These are phyloP conservation scores for Lithobates pipiens DNA, from an alignment of 2,797 vertebrate species.

Conservation along the genomic window DNA sequence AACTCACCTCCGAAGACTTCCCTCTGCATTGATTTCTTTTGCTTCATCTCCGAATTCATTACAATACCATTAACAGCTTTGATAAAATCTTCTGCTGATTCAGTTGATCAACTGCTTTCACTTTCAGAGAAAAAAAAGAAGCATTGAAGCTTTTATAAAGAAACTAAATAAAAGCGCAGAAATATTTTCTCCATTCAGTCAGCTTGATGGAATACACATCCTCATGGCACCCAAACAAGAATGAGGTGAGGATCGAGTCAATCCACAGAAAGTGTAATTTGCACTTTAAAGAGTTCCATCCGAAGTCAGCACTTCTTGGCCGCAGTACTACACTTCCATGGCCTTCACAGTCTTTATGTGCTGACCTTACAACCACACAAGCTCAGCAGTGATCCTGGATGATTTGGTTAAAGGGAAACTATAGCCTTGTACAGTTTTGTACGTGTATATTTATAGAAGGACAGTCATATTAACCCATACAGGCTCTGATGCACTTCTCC, in stretches of 20 bases:
- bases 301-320: neutral
- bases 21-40: constrained; percentile 71
- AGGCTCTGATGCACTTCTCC: neutral
- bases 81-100: constrained; percentile 68
- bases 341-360: neutral
- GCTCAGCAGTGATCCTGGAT: neutral
- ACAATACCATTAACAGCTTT: constrained; percentile 68
- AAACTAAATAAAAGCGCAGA: constrained; percentile 33
- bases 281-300: neutral
- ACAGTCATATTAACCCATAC: neutral
- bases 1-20: constrained; percentile 64
- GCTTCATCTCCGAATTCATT: constrained; percentile 65
- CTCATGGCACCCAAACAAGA: constrained; percentile 1
- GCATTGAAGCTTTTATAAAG: constrained; percentile 61
- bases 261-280: neutral
- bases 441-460: neutral
- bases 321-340: neutral
- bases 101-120: constrained; percentile 64
- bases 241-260: neutral
- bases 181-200: neutral
- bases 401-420: neutral
- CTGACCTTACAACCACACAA: neutral
- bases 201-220: constrained; percentile 22
- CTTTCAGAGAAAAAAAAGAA: constrained; percentile 56
- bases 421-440: neutral